These are phyloP conservation scores for Cheirogaleus medius DNA, from an alignment of 2,113 vertebrate species.

Conservation along the genomic window DNA sequence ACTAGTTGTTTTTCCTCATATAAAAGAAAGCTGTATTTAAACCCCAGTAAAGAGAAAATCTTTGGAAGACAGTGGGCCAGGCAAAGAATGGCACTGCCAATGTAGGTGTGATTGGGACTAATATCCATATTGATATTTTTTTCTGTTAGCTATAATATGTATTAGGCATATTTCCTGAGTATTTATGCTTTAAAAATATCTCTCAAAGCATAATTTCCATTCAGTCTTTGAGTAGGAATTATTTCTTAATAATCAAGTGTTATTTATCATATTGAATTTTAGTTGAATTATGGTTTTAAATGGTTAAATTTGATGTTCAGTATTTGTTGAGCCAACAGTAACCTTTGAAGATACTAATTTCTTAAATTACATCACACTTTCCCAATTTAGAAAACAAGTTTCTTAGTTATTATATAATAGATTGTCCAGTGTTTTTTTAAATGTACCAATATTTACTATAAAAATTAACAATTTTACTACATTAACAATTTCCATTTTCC, in stretches of 20 bases:
- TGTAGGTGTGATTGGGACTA: neutral
- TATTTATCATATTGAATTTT: neutral
- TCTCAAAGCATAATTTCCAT: neutral
- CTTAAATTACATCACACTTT: neutral
- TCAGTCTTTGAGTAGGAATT: neutral
- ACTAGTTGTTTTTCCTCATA: neutral
- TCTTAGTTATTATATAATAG: neutral
- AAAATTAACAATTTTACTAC: neutral
- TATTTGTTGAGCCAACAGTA: neutral
- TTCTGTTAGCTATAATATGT: neutral
- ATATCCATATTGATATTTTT: neutral
- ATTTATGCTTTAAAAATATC: neutral
- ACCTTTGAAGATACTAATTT: neutral
- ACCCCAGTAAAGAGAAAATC: neutral
- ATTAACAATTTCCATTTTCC: neutral
- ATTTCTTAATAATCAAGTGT: neutral
- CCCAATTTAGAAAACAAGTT: neutral
- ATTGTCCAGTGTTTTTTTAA: neutral
- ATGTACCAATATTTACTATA: neutral
- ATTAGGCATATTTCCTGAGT: neutral
- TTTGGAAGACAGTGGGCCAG: neutral
- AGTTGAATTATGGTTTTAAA: neutral
- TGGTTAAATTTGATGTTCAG: neutral
- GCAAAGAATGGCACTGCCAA: neutral
- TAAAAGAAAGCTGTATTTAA: neutral